A percentile compares a stretch with the other conserved stretches of the same genome.
Evolutionary conservation across 2,113 vertebrate species (phyloP).

Genomic region (Crotalus helleri): DNA sequence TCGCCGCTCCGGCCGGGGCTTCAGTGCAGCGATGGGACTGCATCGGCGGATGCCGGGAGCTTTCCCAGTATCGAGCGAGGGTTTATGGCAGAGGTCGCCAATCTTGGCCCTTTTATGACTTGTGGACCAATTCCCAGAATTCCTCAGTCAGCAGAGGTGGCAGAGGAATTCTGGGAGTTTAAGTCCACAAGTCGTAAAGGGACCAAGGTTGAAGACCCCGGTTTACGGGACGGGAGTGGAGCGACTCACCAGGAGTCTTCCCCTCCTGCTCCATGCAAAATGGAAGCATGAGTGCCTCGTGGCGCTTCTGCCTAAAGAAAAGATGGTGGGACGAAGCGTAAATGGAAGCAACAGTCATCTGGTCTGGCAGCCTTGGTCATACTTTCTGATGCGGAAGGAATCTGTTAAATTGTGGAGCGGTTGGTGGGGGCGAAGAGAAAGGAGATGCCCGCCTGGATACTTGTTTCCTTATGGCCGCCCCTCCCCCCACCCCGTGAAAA

Average conservation of each 20-base stretch:
- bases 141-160: too few relatives aligned
- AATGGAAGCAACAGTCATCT: background rate
- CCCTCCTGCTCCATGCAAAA: background rate
- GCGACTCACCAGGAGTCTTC: background rate
- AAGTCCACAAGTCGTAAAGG: too few relatives aligned
- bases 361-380: background rate
- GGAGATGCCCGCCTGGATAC: too few relatives aligned
- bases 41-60: background rate
- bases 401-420: background rate
- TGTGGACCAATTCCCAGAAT: too few relatives aligned
- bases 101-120: too few relatives aligned
- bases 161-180: too few relatives aligned
- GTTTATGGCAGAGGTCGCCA: background rate
- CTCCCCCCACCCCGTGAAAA: accelerated
- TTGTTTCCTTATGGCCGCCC: background rate
- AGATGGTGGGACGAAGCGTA: background rate
- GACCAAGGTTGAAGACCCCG: too few relatives aligned
- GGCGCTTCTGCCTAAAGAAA: background rate
- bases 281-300: background rate
- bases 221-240: background rate
- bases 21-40: background rate
- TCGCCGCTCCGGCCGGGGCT: background rate
- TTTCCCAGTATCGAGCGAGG: background rate
- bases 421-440: background rate
- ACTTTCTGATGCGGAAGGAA: too few relatives aligned